Evolutionary conservation across 2,797 vertebrate genomes (phyloP), one percentile per base, ranked within the genome.

Genomic region (Enoplosus armatus): DNA sequence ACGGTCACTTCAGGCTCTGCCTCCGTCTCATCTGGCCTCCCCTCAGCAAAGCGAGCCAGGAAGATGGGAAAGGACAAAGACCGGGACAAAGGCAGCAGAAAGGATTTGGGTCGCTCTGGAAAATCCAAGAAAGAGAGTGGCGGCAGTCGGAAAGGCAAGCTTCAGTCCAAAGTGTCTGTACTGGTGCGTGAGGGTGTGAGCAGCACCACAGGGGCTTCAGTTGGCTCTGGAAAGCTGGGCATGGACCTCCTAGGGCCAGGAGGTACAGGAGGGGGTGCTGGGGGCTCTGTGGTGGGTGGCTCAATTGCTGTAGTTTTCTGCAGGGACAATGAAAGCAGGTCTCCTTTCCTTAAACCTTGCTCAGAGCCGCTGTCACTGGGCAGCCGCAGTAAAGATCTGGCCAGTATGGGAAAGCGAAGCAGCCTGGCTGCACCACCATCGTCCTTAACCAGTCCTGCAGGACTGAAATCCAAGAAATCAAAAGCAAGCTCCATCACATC

Each of bases 121-220:
- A 95, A 94, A 72, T 89, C 94, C 24, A 96, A 96, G 68, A 96
- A 95, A 61, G 90, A 94, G n/a, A 81, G 89, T 0, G 71, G 92
- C 1, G 50, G 83, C 53, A 82, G 82, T 72, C 90, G 93, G 27
- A 98, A 97, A 86, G 95, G 96, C 18, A 99, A 99, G 79, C 95
- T 99, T 3, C 98, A 99, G 63, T 98, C 97, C 47, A 98, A 99
- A 91, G 98, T 98, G 64, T 97, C 97, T 0, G 97, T 98, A 8
- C 75, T 99, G 47, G 97, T 99, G 70, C 95, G 97, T 0, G 97
- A 99, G 45, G 98, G 98, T 0, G 98, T 99, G 33, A 96, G 95
- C 86, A 99, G 96, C 91, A 98, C 97, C 73, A 98, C 97, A 0
- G 95, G 95, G 16, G 87, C 93, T 12, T 89, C 89, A 0, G 89